Conservation (phyloP, 2,797 vertebrate species). For the Parauchenoglanis punctatus region DNA sequence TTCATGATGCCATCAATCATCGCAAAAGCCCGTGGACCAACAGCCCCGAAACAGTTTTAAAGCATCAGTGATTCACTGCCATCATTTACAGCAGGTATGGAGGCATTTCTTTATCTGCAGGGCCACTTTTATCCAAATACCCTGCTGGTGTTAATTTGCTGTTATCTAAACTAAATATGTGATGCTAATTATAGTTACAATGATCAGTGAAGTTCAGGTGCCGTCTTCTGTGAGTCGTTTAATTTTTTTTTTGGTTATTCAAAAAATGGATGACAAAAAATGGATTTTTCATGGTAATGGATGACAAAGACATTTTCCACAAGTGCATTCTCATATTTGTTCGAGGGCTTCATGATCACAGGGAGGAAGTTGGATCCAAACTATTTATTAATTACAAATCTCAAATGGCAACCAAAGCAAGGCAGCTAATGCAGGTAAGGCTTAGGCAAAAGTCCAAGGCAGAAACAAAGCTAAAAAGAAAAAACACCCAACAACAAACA, state of each 20-base stretch:
- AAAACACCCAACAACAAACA: not conserved
- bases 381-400: not conserved
- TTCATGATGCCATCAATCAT: slow-evolving; percentile 12
- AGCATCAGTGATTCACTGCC: not conserved
- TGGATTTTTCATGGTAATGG: not conserved
- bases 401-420: not conserved
- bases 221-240: not conserved
- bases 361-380: not conserved
- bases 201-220: not conserved
- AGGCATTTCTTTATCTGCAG: not conserved
- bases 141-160: not conserved
- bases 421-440: not conserved
- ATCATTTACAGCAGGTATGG: not conserved
- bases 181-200: not conserved
- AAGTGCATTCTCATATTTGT: not conserved
- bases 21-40: not conserved
- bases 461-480: not conserved
- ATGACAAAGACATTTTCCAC: not conserved
- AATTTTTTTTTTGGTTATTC: not conserved
- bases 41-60: not conserved
- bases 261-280: too few relatives aligned
- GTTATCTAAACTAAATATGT: too few relatives aligned
- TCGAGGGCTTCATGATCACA: not conserved
- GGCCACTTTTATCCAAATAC: not conserved
- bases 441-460: not conserved